These are phyloP conservation scores for Venustoraphidia nigricollis DNA, from an alignment of 2,888 invertebrate species.

Conservation along the genomic window DNA sequence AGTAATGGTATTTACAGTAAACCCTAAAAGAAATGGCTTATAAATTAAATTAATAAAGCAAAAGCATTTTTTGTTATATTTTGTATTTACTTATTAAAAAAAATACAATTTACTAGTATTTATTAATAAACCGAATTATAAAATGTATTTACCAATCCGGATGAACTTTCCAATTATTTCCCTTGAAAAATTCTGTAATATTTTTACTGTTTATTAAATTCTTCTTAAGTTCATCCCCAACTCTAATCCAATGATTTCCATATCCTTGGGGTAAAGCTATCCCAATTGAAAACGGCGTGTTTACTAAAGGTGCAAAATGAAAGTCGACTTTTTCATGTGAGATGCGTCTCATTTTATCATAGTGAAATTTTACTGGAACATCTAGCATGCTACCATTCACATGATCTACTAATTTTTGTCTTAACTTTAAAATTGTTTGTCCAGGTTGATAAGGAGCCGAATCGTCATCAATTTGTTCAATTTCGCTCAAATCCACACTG, in stretches of 20 bases:
- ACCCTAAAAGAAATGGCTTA: constrained; percentile 38
- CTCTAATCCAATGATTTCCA: constrained; percentile 56
- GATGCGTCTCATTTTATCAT: constrained; percentile 73
- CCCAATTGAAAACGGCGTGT: constrained; percentile 77
- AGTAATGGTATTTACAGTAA: constrained; percentile 75
- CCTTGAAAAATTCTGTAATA: constrained; percentile 57
- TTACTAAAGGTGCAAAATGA: constrained; percentile 64
- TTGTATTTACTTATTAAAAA: neutral
- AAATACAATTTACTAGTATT: constrained; percentile 5
- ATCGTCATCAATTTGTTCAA: constrained; percentile 68
- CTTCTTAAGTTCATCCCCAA: constrained; percentile 61
- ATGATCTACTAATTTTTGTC: constrained; percentile 58
- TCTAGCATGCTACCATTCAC: constrained; percentile 45
- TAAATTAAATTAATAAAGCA: neutral
- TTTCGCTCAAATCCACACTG: constrained; percentile 88
- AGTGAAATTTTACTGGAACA: constrained; percentile 64
- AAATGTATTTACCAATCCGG: constrained; percentile 54
- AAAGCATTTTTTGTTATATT: no score
- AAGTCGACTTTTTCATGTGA: constrained; percentile 67
- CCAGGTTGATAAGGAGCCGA: constrained; percentile 49
- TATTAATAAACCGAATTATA: neutral
- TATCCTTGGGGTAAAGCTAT: constrained; percentile 69
- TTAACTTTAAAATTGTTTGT: constrained; percentile 36
- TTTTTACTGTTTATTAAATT: constrained; percentile 49
- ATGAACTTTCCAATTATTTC: constrained; percentile 62